phyloP scores from a whole-genome alignment of 1,140 invertebrate species.

The Lepidurus couesii region DNA sequence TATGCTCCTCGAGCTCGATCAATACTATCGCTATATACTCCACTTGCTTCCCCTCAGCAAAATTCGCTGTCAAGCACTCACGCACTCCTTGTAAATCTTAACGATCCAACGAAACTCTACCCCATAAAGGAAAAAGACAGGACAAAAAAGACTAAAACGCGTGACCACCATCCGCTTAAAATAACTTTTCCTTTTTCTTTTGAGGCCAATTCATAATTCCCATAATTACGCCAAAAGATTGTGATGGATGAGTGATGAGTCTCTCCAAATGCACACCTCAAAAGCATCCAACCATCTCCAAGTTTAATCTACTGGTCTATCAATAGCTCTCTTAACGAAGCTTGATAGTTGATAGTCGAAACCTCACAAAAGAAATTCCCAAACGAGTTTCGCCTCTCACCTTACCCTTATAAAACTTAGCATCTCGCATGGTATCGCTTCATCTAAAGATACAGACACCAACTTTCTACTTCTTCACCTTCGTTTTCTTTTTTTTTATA shows the following conservation, averaged over 20 bases:
- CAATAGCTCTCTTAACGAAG: slow-evolving; percentile 7
- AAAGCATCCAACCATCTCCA: not conserved
- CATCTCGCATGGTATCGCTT: not conserved
- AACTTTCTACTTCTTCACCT: not conserved
- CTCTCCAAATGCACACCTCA: not conserved
- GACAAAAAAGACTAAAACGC: not conserved
- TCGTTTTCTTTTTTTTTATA: not conserved
- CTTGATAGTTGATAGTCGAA: not conserved
- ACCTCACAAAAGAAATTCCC: not conserved
- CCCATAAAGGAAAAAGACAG: not conserved
- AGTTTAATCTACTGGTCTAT: not conserved
- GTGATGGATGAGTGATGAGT: no score
- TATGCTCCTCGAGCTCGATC: not conserved
- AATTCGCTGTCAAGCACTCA: slow-evolving; percentile 5
- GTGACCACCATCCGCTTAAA: not conserved
- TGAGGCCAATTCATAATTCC: not conserved
- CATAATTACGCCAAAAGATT: not conserved
- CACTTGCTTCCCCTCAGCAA: not conserved
- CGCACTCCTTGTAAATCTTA: slow-evolving; percentile 19
- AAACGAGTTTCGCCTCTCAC: slow-evolving; percentile 8
- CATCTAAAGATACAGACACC: not conserved
- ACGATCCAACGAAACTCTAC: not conserved
- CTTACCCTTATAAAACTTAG: slow-evolving; percentile 9
- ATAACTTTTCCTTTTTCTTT: not conserved
- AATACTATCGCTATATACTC: not conserved